Evolutionary conservation across 2,888 invertebrate genomes (phyloP).

Genomic region (Lithophane semibrunnea): DNA sequence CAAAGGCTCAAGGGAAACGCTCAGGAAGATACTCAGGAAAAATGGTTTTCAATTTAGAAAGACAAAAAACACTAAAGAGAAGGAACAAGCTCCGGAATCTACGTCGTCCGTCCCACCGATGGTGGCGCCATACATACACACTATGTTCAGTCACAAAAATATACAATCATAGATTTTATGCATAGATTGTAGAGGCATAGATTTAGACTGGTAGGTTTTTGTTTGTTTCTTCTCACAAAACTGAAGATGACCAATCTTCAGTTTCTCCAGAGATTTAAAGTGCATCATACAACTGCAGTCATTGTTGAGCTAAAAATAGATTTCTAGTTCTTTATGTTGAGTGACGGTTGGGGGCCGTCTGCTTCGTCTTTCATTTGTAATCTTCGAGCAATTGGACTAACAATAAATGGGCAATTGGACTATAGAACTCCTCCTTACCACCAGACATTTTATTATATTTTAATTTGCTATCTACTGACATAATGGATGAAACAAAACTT

Average conservation of each 20-base stretch:
- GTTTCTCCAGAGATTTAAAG: neutral
- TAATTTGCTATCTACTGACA: neutral
- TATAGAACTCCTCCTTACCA: neutral
- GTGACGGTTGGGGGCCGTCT: neutral
- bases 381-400: slow-evolving; percentile 1
- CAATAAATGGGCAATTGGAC: neutral
- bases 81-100: slow-evolving; percentile 79
- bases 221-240: slow-evolving; percentile 21
- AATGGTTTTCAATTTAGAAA: slow-evolving; percentile 88
- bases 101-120: slow-evolving; percentile 81
- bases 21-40: slow-evolving; percentile 85
- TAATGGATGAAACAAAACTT: neutral
- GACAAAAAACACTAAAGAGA: slow-evolving; percentile 86
- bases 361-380: neutral
- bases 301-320: slow-evolving; percentile 20
- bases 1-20: slow-evolving; percentile 86
- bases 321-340: slow-evolving; percentile 11
- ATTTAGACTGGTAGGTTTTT: slow-evolving; percentile 19
- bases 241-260: neutral
- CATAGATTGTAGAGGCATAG: slow-evolving; percentile 13
- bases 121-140: slow-evolving; percentile 86
- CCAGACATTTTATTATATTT: neutral
- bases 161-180: slow-evolving; percentile 77
- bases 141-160: slow-evolving; percentile 87
- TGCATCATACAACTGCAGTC: slow-evolving; percentile 2